Percentiles rank a stretch among this genome's conserved stretches.
Evolutionary conservation across 2,888 invertebrate genomes (phyloP).

Genomic region (Gerris lacustris): DNA sequence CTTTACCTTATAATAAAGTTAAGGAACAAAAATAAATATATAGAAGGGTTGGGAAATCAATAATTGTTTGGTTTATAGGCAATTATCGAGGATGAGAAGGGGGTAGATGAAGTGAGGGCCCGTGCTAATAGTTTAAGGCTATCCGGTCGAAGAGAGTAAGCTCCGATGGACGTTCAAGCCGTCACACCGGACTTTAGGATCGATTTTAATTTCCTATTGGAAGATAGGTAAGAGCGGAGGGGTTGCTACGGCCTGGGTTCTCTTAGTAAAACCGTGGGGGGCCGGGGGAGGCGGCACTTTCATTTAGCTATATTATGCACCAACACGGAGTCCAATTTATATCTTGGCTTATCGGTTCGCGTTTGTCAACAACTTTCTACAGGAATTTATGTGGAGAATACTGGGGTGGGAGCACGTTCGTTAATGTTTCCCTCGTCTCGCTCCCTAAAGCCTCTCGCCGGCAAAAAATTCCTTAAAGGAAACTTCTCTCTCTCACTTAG

Average conservation of each 20-base stretch:
- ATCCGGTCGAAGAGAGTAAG: too few relatives aligned
- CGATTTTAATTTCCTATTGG: slow-evolving; percentile 3
- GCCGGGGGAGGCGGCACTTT: slow-evolving; percentile 9
- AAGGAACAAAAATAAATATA: too few relatives aligned
- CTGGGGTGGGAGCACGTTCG: background rate
- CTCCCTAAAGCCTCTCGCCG: too few relatives aligned
- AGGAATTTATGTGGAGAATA: background rate
- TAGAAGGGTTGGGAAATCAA: background rate
- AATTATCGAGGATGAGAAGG: background rate
- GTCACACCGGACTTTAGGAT: background rate
- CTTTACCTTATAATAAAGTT: too few relatives aligned
- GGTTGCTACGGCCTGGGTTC: background rate
- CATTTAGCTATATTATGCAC: slow-evolving; percentile 26
- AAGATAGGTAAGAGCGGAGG: background rate
- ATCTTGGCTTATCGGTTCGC: slow-evolving; percentile 24
- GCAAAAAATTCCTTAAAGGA: too few relatives aligned
- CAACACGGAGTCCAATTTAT: slow-evolving; percentile 29
- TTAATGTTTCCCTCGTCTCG: background rate
- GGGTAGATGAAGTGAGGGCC: background rate
- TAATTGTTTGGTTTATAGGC: background rate
- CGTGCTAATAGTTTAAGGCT: too few relatives aligned
- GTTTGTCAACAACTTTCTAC: slow-evolving; percentile 18
- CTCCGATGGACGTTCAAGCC: background rate
- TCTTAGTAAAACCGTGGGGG: background rate
- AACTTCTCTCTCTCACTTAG: too few relatives aligned